These are phyloP conservation scores for Pemphredon lugubris DNA, from an alignment of 2,888 invertebrate species.

Conservation along the genomic window DNA sequence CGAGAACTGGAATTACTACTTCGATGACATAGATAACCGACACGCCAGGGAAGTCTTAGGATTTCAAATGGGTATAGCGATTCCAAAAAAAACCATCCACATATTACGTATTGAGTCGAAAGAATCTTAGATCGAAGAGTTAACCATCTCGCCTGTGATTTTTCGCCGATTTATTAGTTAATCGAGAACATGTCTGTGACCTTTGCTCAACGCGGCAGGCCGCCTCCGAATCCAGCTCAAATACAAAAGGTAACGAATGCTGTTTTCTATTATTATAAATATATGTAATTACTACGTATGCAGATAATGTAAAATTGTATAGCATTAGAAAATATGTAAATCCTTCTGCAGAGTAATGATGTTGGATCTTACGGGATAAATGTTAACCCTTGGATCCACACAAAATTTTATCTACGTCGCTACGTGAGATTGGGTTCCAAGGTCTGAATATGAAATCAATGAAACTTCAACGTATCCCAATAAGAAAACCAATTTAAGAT, in stretches of 20 bases:
- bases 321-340: too few relatives aligned
- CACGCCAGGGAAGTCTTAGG: constrained; percentile 7
- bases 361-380: too few relatives aligned
- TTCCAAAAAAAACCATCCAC: not conserved
- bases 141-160: not conserved
- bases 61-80: constrained; percentile 28
- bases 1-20: not conserved
- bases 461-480: too few relatives aligned
- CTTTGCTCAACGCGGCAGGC: constrained; percentile 88
- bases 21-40: constrained; percentile 33
- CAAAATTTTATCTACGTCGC: too few relatives aligned
- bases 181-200: constrained; percentile 86
- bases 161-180: constrained; percentile 6
- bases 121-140: not conserved
- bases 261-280: not conserved
- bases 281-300: not conserved
- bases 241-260: constrained; percentile 86
- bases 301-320: not conserved
- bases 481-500: too few relatives aligned
- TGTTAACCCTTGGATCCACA: too few relatives aligned
- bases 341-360: too few relatives aligned
- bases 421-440: too few relatives aligned
- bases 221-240: constrained; percentile 91
- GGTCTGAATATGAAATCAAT: too few relatives aligned
- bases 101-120: not conserved